Evolutionary conservation across 2,113 vertebrate species (phyloP).

Genomic region (Crotalus horridus): DNA sequence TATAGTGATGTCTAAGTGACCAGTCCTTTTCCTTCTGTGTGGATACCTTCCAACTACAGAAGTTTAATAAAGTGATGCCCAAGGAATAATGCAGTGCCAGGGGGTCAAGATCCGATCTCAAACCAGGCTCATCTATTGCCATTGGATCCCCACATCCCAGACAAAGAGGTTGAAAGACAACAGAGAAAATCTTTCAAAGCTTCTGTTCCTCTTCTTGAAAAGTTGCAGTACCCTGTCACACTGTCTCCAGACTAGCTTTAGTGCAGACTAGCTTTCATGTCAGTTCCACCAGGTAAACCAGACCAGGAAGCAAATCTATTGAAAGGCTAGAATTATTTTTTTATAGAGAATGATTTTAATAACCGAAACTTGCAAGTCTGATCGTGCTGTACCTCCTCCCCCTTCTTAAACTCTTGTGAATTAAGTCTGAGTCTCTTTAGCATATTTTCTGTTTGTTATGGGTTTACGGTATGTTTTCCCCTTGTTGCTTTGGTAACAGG

Average conservation of each 20-base stretch:
- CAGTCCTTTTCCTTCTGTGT: not conserved
- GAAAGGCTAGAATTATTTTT: not conserved
- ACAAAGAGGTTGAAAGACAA: not conserved
- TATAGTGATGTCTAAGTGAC: not conserved
- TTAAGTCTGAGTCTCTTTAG: not conserved
- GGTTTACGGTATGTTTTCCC: not conserved
- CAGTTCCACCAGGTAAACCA: not conserved
- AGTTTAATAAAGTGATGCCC: not conserved
- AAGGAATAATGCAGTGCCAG: not conserved
- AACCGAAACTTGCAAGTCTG: not conserved
- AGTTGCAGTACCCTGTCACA: not conserved
- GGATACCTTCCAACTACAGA: not conserved
- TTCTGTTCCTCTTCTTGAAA: not conserved
- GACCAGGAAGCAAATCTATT: not conserved
- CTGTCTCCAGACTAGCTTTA: not conserved
- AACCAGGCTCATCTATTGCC: not conserved
- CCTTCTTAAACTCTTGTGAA: not conserved
- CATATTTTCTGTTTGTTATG: not conserved
- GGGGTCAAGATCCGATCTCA: not conserved
- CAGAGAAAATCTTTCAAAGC: not conserved
- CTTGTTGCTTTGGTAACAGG: not conserved
- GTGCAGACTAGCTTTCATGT: not conserved
- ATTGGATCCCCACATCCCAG: not conserved
- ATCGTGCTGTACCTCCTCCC: not conserved
- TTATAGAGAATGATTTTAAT: not conserved